These are phyloP conservation scores for Acanthosepion lycidas DNA, from an alignment of 2,888 invertebrate genomes.

Conservation along the genomic window DNA sequence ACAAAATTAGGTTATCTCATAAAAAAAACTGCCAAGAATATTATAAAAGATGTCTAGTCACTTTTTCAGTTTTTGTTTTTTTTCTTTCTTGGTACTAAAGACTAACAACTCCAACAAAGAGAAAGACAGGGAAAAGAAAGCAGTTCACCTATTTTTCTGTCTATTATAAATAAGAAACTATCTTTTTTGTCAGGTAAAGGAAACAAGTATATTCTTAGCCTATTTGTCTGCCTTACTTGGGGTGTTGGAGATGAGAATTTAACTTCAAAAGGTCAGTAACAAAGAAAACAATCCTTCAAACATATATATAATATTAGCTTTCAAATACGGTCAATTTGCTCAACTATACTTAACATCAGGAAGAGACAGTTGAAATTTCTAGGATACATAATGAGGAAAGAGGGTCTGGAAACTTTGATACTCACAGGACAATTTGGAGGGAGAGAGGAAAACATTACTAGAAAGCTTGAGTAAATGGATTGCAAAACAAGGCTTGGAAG, in stretches of 20 bases:
- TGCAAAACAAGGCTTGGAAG: too few relatives aligned
- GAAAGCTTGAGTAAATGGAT: too few relatives aligned
- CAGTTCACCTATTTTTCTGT: neutral
- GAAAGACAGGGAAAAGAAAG: neutral
- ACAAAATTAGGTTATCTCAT: neutral
- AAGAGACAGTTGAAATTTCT: too few relatives aligned
- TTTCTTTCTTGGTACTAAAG: neutral
- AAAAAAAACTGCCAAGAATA: neutral
- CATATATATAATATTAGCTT: neutral
- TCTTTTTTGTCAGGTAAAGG: neutral
- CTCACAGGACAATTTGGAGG: too few relatives aligned
- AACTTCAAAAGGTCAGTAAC: neutral
- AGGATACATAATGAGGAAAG: too few relatives aligned
- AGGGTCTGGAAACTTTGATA: too few relatives aligned
- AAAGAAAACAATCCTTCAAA: neutral
- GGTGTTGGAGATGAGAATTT: neutral
- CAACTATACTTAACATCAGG: neutral
- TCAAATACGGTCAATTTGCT: neutral
- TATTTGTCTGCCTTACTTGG: neutral
- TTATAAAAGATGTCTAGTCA: neutral
- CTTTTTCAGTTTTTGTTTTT: neutral
- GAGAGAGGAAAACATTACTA: too few relatives aligned
- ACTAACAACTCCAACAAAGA: neutral
- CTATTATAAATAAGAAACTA: neutral
- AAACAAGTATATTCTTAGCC: neutral